Conservation (phyloP, 1,140 invertebrate species). For the Chelonus insularis region DNA sequence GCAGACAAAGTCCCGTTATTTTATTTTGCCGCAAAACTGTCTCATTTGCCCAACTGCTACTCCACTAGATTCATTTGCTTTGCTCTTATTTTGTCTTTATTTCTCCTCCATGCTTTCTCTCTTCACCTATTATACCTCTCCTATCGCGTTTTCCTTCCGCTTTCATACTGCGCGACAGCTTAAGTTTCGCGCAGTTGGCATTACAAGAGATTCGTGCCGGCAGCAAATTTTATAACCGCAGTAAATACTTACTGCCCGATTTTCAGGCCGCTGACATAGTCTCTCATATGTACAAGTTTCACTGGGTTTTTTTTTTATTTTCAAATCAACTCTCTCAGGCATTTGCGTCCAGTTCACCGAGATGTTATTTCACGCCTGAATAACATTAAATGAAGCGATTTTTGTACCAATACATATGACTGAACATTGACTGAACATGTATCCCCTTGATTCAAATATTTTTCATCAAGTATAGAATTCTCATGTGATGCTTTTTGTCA, state of each 20-base stretch:
- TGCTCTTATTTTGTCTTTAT: not conserved
- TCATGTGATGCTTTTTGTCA: no score
- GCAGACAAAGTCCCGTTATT: conserved; percentile 18
- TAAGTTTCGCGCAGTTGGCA: conserved; percentile 15
- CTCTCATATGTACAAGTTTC: no score
- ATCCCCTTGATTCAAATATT: no score
- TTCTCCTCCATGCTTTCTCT: not conserved
- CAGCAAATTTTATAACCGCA: conserved; percentile 4
- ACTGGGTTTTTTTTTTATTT: conserved; percentile 27
- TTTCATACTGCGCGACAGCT: conserved; percentile 16
- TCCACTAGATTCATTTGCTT: not conserved
- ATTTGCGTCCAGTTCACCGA: no score
- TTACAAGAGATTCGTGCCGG: not conserved
- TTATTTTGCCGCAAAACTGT: conserved; percentile 34
- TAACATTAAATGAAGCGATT: no score
- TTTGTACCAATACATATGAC: no score
- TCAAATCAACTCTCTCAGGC: no score
- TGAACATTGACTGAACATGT: no score
- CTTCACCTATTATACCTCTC: not conserved
- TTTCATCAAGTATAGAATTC: no score
- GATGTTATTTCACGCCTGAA: no score
- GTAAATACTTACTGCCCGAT: conserved; percentile 15
- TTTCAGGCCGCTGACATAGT: no score
- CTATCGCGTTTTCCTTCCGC: conserved; percentile 11
- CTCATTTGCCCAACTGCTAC: conserved; percentile 21